Evolutionary conservation across 30 jellyfish, hydroid and myxozoan genomes (phyloP), one percentile per base, ranked within the genome.

Genomic region (Catostylus mosaicus): DNA sequence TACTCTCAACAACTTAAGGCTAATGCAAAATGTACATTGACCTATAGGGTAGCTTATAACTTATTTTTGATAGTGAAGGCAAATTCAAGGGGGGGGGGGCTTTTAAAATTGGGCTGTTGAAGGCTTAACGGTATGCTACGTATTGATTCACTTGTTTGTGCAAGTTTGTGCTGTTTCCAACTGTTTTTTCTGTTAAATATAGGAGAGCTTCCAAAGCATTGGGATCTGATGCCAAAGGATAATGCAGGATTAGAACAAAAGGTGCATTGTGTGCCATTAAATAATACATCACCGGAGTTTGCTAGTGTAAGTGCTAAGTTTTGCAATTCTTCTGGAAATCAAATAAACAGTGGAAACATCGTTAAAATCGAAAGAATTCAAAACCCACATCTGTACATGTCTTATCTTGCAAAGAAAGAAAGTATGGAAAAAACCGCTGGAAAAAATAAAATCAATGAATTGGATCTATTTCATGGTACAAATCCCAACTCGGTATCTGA

Each of bases 381-480:
- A 26, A 77, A 77, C 36, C 88, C 88, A 20, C 78, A 63, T 36
- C 78, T 77, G 36, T 77, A 56, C 45, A 61, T 57, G 45, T 37
- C 78, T 1, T 77, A 30, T 50, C n/a, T 38, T 63, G 70, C 88
- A 11, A 77, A 63, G 78, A 77, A 77, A 37, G 78, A 56, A 61
- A 77, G 78, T 45, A 77, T 77, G 88, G 69, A 77, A 46, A 59
- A 36, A 14, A 59, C 79, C 14, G 67, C 78, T 35, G 69, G 88
- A 9, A 30, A 38, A 27, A 32, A 27, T 8, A 38, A 32, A 22
- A 64, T 27, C 65, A 85, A 85, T 72, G 89, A 73, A 69, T 19
- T 18, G 63, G 20, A 1, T 35, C 82, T 85, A 0, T 85, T 83
- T 47, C 95, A 85, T 74, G 95, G 95, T 26, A 73, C 95, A 18